Evolutionary conservation across 64 coral and sea anemone genomes (phyloP), one percentile per base, ranked within the genome.

Genomic region (Stichodactyla mertensii): DNA sequence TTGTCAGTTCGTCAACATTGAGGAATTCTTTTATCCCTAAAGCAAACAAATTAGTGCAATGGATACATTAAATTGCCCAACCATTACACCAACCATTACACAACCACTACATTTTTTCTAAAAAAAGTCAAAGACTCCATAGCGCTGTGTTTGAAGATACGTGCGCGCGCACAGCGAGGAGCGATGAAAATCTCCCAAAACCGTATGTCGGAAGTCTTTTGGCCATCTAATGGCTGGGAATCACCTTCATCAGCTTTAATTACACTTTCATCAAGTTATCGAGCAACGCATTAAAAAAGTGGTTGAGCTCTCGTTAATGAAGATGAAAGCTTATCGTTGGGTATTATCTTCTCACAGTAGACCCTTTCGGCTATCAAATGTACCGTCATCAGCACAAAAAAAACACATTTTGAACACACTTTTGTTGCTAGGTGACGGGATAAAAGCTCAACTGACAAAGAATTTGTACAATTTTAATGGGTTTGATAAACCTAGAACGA

Each of bases 261-360:
- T 55, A 81, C 26, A 81, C 51, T 81, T 81, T 81, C 78, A 81
- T 81, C 78, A 81, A 55, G 78, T 81, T 81, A 20, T 81, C 36
- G 12, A 81, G 54, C 53, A 81, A 36, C 24, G 69, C 69, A 74
- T 74, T 74, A n/a, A 74, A 74, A 74, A 74, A 31, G 69, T 31
- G 69, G 69, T 74, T 74, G 69, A 74, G 69, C 69, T 74, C 69
- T 74, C 69, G 69, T 74, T 74, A 11, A 74, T 74, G 20, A 74
- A 74, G 69, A 74, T 74, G 69, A 74, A 20, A 22, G 20, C 7
- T 74, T 74, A 74, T 74, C 66, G 66, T 22, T 9, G 22, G 69
- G 69, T 13, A 31, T 74, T 74, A 74, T 74, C 64, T 69, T 69
- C 19, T 69, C 64, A 69, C 8, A 0, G 62, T 22, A 66, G 62